Conservation (phyloP, 2,888 invertebrate genomes). For the Agriopis leucophaearia region DNA sequence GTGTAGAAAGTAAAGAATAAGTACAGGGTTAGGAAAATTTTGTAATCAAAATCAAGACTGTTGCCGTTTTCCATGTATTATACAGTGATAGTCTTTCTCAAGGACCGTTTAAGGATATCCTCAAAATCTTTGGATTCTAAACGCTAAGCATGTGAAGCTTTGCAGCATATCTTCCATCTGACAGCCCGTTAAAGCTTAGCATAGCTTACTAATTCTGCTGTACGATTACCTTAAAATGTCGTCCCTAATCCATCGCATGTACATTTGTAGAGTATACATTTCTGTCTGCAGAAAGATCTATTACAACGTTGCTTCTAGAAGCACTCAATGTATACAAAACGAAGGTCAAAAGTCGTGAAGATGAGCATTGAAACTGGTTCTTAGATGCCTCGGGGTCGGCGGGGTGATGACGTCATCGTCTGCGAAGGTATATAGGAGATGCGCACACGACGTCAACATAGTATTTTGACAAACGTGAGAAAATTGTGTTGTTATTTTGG, state of each 20-base stretch:
- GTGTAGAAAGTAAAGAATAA: background rate
- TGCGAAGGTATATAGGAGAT: conserved; percentile 80
- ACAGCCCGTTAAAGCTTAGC: conserved; percentile 19
- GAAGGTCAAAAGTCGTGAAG: conserved; percentile 73
- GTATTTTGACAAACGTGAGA: conserved; percentile 65
- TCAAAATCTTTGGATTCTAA: background rate
- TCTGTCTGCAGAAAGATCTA: conserved; percentile 46
- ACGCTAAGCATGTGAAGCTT: conserved; percentile 5
- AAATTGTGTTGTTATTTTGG: conserved; percentile 52
- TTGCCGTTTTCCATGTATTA: background rate
- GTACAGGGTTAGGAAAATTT: background rate
- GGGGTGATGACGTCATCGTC: conserved; percentile 74
- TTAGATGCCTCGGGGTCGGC: conserved; percentile 47
- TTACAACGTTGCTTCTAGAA: conserved; percentile 33
- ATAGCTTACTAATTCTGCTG: conserved; percentile 25
- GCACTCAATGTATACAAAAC: conserved; percentile 62
- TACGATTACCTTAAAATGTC: conserved; percentile 2
- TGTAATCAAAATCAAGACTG: background rate
- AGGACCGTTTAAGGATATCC: conserved; percentile 8
- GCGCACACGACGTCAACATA: conserved; percentile 64
- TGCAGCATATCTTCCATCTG: conserved; percentile 10
- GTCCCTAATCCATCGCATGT: conserved; percentile 3
- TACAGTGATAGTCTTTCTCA: background rate
- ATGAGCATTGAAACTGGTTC: conserved; percentile 70
- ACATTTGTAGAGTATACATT: conserved; percentile 49